Base-by-base conservation (phyloP, 2,888 invertebrate genomes). In the Eristalis intricaria region DNA sequence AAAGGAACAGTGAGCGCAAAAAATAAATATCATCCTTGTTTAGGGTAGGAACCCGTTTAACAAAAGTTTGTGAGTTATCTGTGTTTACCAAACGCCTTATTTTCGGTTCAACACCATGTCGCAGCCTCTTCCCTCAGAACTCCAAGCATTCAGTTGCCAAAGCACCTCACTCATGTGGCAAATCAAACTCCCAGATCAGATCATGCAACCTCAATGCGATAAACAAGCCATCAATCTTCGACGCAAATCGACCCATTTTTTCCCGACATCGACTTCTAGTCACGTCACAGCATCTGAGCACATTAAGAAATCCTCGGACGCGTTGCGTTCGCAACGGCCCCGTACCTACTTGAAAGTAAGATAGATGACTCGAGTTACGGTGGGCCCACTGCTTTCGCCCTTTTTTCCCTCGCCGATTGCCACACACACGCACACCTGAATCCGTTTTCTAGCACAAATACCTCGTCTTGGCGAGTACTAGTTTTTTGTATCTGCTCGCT, bases 381-480 rank as follows among this genome's bases (percentile, higher is more conserved):
- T 35, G 15, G n/a, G 15, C 38, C 22, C 32, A 22, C 22, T n/a
- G 32, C 84, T 74, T 84, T 79, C 69, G 75, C 84, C 80, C 70
- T 84, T 80, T 79, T 69, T 71, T 58, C 15, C 19, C 26, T 1
- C 50, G 8, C 50, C 50, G 19, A 29, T 84, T 73, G 56, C 58
- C 61, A 56, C 65, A 75, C 50, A 50, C 19, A 2, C 50, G 7
- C 50, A 50, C 50, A 19, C 5, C 2, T 43, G 19, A 19, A 8
- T 7, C 50, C n/a, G 0, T 19, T 50, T 50, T 50, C 50, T 19
- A 50, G n/a, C 50, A 50, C 19, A 50, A 50, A 50, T 19, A 50
- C 19, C 50, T 19, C 19, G 60, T 60, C 60, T 26, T 60, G 26
- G 60, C 13, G 60, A 26, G 26, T 23, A 13, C 60, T 11, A 26